Percentiles rank a stretch among this genome's conserved stretches.
These are phyloP conservation scores for Gastrophryne carolinensis DNA, from an alignment of 2,797 vertebrate genomes.

Conservation along the genomic window DNA sequence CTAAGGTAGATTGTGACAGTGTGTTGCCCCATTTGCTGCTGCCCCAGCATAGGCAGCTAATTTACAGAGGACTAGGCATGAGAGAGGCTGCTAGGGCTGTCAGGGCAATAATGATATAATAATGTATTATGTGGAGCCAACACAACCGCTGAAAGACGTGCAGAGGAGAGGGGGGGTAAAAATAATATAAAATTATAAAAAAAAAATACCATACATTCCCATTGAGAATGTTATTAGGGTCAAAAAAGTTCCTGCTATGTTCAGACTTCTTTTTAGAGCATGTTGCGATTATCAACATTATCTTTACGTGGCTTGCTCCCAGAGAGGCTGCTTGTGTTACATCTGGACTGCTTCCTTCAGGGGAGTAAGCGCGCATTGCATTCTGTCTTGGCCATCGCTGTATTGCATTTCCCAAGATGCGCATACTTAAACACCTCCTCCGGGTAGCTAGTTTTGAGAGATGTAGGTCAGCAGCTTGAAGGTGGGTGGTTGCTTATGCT, in stretches of 20 bases:
- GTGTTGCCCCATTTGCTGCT: too few relatives aligned
- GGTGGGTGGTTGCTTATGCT: background rate
- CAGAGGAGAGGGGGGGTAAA: too few relatives aligned
- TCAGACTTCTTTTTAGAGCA: background rate
- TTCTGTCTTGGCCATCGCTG: background rate
- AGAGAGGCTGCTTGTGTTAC: background rate
- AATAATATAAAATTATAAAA: too few relatives aligned
- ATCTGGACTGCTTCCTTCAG: background rate
- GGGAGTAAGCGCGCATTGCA: background rate
- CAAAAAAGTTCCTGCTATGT: too few relatives aligned
- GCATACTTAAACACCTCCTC: background rate
- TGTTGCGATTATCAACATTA: background rate
- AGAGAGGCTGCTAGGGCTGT: too few relatives aligned
- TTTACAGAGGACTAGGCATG: too few relatives aligned
- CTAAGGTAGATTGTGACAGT: too few relatives aligned
- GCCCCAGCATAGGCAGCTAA: too few relatives aligned
- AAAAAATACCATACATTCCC: too few relatives aligned
- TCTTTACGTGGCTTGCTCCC: background rate
- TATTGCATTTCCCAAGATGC: background rate
- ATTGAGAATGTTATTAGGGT: background rate
- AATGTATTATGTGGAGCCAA: too few relatives aligned
- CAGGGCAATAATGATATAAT: too few relatives aligned
- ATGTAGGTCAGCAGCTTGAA: background rate
- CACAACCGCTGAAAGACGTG: too few relatives aligned
- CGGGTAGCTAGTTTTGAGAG: background rate